Percentiles rank a stretch among this genome's conserved stretches.
Evolutionary conservation across 2,113 vertebrate genomes (phyloP).

Genomic region (Maccullochella peelii): DNA sequence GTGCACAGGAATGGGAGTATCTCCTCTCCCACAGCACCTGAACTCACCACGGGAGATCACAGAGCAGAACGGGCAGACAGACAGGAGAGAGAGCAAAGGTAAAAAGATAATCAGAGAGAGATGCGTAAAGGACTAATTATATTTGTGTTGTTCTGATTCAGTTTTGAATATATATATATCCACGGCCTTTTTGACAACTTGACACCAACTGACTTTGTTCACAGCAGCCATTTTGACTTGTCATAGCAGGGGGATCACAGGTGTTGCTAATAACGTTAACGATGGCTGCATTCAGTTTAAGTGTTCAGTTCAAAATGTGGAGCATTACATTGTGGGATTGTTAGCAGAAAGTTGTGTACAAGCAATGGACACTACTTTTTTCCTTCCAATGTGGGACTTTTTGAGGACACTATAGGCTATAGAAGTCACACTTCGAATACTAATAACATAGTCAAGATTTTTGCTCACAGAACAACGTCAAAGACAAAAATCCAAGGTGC

Average conservation of each 20-base stretch:
- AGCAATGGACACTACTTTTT: background rate
- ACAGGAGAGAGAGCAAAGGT: background rate
- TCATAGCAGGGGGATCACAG: background rate
- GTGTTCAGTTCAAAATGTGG: background rate
- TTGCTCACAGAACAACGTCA: background rate
- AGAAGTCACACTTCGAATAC: background rate
- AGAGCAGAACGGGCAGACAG: background rate
- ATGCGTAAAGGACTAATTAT: background rate
- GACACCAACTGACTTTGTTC: background rate
- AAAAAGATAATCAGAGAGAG: background rate
- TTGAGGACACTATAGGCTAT: background rate
- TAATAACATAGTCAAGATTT: background rate
- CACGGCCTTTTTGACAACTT: background rate
- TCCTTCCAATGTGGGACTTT: background rate
- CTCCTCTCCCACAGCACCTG: background rate
- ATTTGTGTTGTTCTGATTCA: background rate
- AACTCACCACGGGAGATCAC: background rate
- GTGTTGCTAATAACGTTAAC: background rate
- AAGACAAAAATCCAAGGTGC: background rate
- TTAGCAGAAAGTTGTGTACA: background rate
- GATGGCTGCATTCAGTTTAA: background rate
- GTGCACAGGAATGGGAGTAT: background rate
- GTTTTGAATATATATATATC: background rate
- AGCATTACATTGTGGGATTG: background rate
- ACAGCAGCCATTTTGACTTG: background rate